These are phyloP conservation scores for Druceiella hillmani DNA, from an alignment of 2,888 invertebrate species.

Conservation along the genomic window DNA sequence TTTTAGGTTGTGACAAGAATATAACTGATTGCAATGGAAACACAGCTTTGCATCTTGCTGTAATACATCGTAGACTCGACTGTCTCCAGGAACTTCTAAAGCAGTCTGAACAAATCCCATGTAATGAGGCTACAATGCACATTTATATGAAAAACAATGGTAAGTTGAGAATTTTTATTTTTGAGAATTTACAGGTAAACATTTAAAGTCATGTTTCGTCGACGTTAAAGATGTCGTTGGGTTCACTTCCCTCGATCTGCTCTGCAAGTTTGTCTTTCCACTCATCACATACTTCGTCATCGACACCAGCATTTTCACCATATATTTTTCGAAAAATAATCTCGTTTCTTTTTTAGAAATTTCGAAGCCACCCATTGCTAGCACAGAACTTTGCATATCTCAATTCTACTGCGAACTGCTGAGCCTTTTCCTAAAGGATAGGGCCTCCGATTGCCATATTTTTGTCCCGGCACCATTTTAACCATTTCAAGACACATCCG, in stretches of 20 bases:
- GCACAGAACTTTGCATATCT: constrained; percentile 11
- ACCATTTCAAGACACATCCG: constrained; percentile 7
- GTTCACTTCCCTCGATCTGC: constrained; percentile 4
- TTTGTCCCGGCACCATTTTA: constrained; percentile 1
- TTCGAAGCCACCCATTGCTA: constrained; percentile 14
- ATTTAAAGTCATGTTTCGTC: constrained; percentile 14
- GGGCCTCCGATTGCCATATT: constrained; percentile 1
- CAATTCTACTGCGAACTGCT: constrained; percentile 15
- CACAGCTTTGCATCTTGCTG: too few species aligned
- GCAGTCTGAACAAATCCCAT: too few species aligned
- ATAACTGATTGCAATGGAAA: too few species aligned
- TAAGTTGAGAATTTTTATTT: too few species aligned
- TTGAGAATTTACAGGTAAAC: too few species aligned
- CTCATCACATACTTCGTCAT: constrained; percentile 12
- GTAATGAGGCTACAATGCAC: too few species aligned
- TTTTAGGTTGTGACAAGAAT: too few species aligned
- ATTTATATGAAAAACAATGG: too few species aligned
- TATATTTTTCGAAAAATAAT: constrained; percentile 15
- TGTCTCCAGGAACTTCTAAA: too few species aligned
- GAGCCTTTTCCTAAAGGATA: constrained; percentile 16
- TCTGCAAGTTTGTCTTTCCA: constrained; percentile 15
- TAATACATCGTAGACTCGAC: too few species aligned
- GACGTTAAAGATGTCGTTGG: constrained; percentile 10
- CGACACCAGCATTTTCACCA: constrained; percentile 11
- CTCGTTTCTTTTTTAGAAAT: constrained; percentile 9